Evolutionary conservation across 2,888 invertebrate genomes (phyloP), one percentile per base, ranked within the genome.

Genomic region (Lasioglossum lativentre): DNA sequence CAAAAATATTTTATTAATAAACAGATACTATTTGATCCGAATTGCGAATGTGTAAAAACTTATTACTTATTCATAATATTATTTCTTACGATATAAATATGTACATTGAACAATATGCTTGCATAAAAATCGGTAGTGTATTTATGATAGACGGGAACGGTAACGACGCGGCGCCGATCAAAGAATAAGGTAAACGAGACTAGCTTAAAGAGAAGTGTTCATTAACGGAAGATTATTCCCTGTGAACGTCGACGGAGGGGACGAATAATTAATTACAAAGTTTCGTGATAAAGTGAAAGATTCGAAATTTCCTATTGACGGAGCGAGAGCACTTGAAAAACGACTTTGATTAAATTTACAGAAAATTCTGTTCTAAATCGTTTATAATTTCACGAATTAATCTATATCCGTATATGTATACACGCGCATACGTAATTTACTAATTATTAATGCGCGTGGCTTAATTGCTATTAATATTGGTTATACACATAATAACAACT

Each of bases 381-480:
- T 66, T 66, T 10, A 34, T 34, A 8, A 66, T 66, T 66, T 34
- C 19, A 27, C 12, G 12, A 59, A 59, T 59, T 59, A 59, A 56
- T 56, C 14, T 14, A 47, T 10, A 47, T 14, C 12, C 12, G 34
- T 34, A 34, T 47, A 45, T 3, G 8, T 52, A 52, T 23, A 19
- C 6, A 23, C 6, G 10, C 19, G 19, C 10, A 34, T 23, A 23
- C 38, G 34, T 23, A 68, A 34, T 68, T 38, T 23, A 23, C 23
- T 68, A 23, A 68, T 68, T 12, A 68, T 23, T 68, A 68, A 68
- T 19, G 10, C 12, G 8, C n/a, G 38, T 4, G 12, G 23, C 8
- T 34, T 38, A 38, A 30, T 34, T 30, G 66, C 66, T 66, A 66
- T 34, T 66, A 66, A 40, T 70, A 70, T 70, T 40, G n/a, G n/a